Conservation (phyloP, 2,113 vertebrate genomes). For the Nasalis larvatus region DNA sequence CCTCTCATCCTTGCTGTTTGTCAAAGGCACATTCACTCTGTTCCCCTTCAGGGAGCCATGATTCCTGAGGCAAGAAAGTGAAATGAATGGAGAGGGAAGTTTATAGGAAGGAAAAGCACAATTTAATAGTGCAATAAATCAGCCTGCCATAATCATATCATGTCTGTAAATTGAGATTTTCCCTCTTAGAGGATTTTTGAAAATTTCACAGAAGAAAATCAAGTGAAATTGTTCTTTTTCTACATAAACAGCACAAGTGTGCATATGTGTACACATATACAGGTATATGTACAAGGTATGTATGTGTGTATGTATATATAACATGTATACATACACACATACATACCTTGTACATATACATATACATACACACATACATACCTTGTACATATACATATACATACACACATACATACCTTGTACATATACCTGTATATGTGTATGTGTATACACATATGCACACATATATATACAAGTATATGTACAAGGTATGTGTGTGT, state of each 20-base stretch:
- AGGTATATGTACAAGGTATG: no score
- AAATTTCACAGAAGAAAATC: background rate
- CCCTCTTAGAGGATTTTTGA: background rate
- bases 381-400: no score
- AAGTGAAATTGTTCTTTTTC: background rate
- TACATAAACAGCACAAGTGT: background rate
- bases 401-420: no score
- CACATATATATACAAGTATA: background rate
- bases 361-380: no score
- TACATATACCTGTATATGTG: no score
- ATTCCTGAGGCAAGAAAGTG: background rate
- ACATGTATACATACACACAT: no score
- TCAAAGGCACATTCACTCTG: background rate
- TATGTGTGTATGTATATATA: no score
- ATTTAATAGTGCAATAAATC: conserved; percentile 14
- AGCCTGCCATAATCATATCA: background rate
- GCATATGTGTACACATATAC: no score
- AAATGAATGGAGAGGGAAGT: conserved; percentile 28
- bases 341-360: no score
- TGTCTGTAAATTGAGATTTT: background rate
- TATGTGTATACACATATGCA: no score
- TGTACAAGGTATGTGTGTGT: background rate
- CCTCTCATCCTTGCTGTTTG: background rate
- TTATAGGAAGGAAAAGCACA: conserved; percentile 4
- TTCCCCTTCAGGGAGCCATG: background rate